Base-by-base conservation (phyloP, 2,797 vertebrate genomes). In the Tapirus indicus region DNA sequence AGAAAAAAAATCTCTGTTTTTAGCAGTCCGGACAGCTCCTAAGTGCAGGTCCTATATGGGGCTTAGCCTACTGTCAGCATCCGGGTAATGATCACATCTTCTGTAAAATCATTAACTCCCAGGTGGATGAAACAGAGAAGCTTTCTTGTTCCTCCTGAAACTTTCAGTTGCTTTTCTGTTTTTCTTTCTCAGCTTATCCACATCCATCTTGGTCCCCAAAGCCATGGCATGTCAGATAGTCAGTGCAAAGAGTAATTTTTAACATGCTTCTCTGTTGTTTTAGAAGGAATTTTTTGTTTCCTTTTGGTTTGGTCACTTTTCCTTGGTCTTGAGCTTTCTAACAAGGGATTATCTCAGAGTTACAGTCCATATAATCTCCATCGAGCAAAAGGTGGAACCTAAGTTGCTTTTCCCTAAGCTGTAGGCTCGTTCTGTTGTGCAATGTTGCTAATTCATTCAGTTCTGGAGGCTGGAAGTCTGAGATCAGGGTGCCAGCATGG, bases 81-180 rank as follows among this genome's bases (percentile, higher is more conserved):
- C 62, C 27, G 56, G 84, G 29, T 58, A 97, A 89, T 92, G 69
- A 79, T 79, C 79, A 44, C 12, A 1, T 91, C 64, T 87, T 88
- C 83, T 88, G 78, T 83, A 88, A 86, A 91, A 68, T 41, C 90
- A 74, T 97, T 95, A 94, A 86, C 68, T 96, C 85, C 35, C 13
- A 1, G 3, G 38, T 52, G 35, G n/a, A 74, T 94, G n/a, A 88
- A 96, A 92, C 27, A 17, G 17, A 93, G 54, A 95, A 56, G 49
- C 29, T 12, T 93, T 13, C 0, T 13, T 82, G 27, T 60, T 90
- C 74, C 85, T 96, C 44, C 58, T 88, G 44, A 88, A 96, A 88
- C 64, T 85, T 96, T 86, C 77, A 47, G 18, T 74, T 84, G 89
- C 25, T 71, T 91, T 92, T 91, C 44, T 94, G 54, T 84, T 97